A percentile compares a stretch with the other conserved stretches of the same genome.
These are phyloP conservation scores for Euzophera pinguis DNA, from an alignment of 2,888 invertebrate species.

Conservation along the genomic window DNA sequence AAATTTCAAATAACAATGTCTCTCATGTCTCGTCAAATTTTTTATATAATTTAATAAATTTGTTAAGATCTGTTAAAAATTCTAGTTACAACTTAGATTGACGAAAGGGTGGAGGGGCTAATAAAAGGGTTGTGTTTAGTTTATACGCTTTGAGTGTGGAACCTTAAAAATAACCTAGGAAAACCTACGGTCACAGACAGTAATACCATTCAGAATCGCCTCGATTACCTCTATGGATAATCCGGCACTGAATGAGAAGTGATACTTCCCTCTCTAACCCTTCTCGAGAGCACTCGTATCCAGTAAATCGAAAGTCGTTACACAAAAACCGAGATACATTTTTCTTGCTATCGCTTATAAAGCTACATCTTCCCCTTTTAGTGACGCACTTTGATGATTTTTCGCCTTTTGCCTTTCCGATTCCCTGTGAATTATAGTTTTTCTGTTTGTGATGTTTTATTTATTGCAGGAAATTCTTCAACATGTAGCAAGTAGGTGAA, in stretches of 20 bases:
- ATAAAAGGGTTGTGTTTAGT: too few species aligned
- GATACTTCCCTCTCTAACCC: constrained; percentile 64
- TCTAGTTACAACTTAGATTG: too few species aligned
- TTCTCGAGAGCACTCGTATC: constrained; percentile 63
- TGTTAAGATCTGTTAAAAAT: too few species aligned
- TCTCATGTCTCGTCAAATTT: too few species aligned
- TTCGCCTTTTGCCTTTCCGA: constrained; percentile 42
- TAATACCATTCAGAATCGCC: neutral
- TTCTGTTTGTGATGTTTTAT: constrained; percentile 2
- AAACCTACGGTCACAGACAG: too few species aligned
- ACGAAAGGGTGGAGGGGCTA: too few species aligned
- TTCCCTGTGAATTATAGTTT: constrained; percentile 19
- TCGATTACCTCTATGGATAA: neutral
- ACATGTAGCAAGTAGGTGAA: neutral
- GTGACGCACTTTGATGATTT: constrained; percentile 52
- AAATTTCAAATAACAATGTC: too few species aligned
- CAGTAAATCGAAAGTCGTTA: constrained; percentile 73
- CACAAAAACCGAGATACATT: constrained; percentile 67
- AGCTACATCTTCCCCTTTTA: constrained; percentile 48
- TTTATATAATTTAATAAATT: too few species aligned
- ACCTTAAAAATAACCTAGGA: too few species aligned
- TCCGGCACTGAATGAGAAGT: constrained; percentile 27
- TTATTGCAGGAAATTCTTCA: neutral
- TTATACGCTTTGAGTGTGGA: too few species aligned
- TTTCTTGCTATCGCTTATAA: constrained; percentile 54